Evolutionary conservation across 2,888 invertebrate genomes (phyloP), one percentile per base, ranked within the genome.

Genomic region (Nudaria mundana): DNA sequence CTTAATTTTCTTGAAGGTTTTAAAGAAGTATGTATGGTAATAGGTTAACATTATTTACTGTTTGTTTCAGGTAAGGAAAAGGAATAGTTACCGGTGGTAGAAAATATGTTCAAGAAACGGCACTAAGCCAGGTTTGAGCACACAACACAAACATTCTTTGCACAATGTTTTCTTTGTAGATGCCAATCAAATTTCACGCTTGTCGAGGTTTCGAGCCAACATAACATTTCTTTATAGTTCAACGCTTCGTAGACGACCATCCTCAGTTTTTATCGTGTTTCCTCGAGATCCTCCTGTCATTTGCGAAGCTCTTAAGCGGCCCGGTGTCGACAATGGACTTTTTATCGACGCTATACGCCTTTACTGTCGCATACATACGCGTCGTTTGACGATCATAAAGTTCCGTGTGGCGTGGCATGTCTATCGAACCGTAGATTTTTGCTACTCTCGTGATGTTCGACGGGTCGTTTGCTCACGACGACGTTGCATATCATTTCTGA

Each of bases 241-340:
- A 56, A 42, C 57, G 61, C 50, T 63, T 55, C 60, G 61, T 56
- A 67, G 71, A 65, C 64, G 66, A 57, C 60, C 62, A 63, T 66
- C 66, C 65, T 63, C 66, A 68, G 71, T 83, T 84, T 83, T 83
- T 84, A 84, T 84, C 79, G 69, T 64, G 62, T 68, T 67, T 74
- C 66, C 71, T 72, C 65, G 58, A 66, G 69, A 66, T 77, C 65
- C 68, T 72, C 72, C 57, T 66, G 73, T 80, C 80, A 76, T 82
- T 82, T 83, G 73, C 71, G 72, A 71, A 76, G 65, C 73, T 72
- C 74, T 70, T 72, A 75, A 71, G 70, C 66, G 69, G 54, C 62
- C 65, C 64, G 76, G 75, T 79, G 77, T 73, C 76, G 76, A 74
- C 79, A 78, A 80, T 80, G 78, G 77, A 67, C 64, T 78, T 82